Percentiles rank a stretch among this genome's conserved stretches.
Conservation (phyloP, 2,797 vertebrate species). For the Petrocephalus schoutedeni region DNA sequence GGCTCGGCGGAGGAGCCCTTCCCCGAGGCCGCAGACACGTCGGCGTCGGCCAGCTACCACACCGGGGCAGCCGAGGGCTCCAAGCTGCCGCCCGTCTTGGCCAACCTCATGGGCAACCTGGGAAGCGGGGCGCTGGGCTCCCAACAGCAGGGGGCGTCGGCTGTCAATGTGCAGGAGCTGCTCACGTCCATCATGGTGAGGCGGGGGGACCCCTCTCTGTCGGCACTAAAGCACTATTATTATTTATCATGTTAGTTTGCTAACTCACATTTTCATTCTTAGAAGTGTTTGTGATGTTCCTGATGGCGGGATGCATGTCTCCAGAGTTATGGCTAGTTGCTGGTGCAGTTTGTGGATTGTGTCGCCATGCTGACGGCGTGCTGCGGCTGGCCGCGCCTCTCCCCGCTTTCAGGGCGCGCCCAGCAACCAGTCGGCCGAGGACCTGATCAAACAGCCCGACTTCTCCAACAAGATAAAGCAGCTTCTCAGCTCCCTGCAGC, state of each 20-base stretch:
- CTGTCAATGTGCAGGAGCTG: slow-evolving; percentile 86
- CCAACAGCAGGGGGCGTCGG: slow-evolving; percentile 52
- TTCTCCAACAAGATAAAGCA: slow-evolving; percentile 91
- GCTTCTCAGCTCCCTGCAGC: slow-evolving; percentile 77
- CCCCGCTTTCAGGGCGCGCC: slow-evolving; percentile 62
- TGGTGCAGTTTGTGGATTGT: background rate
- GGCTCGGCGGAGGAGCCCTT: slow-evolving; percentile 68
- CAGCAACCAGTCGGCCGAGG: slow-evolving; percentile 79
- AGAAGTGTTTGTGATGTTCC: background rate
- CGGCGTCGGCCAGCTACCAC: slow-evolving; percentile 39
- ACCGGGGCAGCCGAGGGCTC: slow-evolving; percentile 63
- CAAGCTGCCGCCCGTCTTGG: slow-evolving; percentile 84
- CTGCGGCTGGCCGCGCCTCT: background rate
- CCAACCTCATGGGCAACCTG: slow-evolving; percentile 87
- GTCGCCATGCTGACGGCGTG: background rate
- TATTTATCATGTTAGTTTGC: background rate
- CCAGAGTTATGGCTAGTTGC: background rate
- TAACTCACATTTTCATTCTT: background rate
- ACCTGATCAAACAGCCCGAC: slow-evolving; percentile 85
- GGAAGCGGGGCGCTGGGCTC: slow-evolving; percentile 61
- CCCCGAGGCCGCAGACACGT: slow-evolving; percentile 66
- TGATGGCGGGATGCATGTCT: background rate
- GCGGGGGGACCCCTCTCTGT: background rate
- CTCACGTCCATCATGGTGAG: slow-evolving; percentile 86
- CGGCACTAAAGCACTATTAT: background rate